Evolutionary conservation across 2,113 vertebrate genomes (phyloP).

Genomic region (Apteryx mantelli): DNA sequence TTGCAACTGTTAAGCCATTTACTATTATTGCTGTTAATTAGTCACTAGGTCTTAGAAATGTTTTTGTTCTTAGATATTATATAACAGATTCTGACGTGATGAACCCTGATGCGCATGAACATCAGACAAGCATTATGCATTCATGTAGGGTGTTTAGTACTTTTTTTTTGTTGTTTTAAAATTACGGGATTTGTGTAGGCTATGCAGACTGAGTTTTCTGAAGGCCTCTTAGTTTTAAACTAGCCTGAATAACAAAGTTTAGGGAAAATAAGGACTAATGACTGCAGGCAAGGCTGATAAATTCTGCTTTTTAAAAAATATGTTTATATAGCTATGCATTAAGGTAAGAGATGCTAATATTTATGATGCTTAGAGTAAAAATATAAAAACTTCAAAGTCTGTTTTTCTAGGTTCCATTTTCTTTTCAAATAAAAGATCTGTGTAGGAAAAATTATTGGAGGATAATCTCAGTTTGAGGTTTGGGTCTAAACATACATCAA

Average conservation of each 20-base stretch:
- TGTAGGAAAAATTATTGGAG: background rate
- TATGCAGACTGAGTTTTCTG: background rate
- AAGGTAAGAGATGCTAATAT: background rate
- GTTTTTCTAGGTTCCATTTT: background rate
- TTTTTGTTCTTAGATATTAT: slow-evolving; percentile 24
- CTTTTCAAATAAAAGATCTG: background rate
- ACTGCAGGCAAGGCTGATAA: background rate
- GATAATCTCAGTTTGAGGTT: background rate
- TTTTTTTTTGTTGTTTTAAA: background rate
- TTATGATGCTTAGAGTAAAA: background rate
- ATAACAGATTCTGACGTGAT: slow-evolving; percentile 1
- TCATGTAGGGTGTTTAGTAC: background rate
- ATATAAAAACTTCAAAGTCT: background rate
- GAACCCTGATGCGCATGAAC: background rate
- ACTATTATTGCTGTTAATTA: slow-evolving; percentile 28
- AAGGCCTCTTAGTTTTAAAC: background rate
- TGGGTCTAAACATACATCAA: background rate
- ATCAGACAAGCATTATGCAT: background rate
- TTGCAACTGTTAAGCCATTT: slow-evolving; percentile 18
- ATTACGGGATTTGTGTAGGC: background rate
- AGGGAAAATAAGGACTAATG: background rate
- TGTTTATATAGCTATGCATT: background rate
- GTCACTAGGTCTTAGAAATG: background rate
- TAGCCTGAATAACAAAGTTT: background rate
- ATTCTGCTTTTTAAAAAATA: background rate